phyloP scores from a whole-genome alignment of 2,888 invertebrate genomes.

The Drosophila formosana region DNA sequence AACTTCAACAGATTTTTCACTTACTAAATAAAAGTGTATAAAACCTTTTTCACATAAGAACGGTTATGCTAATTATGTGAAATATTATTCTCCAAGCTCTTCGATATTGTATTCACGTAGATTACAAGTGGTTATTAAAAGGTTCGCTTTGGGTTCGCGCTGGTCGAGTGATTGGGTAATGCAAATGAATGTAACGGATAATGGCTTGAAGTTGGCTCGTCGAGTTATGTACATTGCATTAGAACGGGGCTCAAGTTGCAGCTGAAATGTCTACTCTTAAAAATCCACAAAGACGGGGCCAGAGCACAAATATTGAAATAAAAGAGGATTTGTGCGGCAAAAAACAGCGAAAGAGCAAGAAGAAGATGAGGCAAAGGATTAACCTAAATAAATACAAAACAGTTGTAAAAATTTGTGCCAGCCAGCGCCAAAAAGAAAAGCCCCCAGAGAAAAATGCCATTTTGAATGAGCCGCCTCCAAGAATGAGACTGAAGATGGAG shows the following conservation, averaged over 20 bases:
- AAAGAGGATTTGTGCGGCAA: constrained; percentile 50
- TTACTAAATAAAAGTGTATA: not conserved
- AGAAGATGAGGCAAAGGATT: constrained; percentile 62
- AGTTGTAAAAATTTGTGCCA: constrained; percentile 71
- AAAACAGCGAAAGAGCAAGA: constrained; percentile 9
- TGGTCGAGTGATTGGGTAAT: constrained; percentile 33
- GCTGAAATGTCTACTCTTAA: constrained; percentile 51
- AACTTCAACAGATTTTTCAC: no score
- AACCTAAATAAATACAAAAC: constrained; percentile 80
- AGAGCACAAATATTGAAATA: constrained; percentile 67
- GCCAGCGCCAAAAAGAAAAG: constrained; percentile 37
- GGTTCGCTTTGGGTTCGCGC: not conserved
- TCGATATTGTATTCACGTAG: not conserved
- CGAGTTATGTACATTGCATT: constrained; percentile 44
- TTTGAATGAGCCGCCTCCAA: constrained; percentile 51
- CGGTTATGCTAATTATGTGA: not conserved
- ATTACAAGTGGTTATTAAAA: not conserved
- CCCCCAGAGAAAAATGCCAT: constrained; percentile 53
- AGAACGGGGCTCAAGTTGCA: constrained; percentile 33
- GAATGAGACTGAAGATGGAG: constrained; percentile 14
- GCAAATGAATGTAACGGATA: constrained; percentile 46
- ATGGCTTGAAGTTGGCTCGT: not conserved
- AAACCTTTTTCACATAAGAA: not conserved
- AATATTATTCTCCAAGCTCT: not conserved
- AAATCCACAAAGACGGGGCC: constrained; percentile 59